A percentile compares a stretch with the other conserved stretches of the same genome.
phyloP scores from a whole-genome alignment of 2,113 vertebrate genomes.

The Hypomesus transpacificus region DNA sequence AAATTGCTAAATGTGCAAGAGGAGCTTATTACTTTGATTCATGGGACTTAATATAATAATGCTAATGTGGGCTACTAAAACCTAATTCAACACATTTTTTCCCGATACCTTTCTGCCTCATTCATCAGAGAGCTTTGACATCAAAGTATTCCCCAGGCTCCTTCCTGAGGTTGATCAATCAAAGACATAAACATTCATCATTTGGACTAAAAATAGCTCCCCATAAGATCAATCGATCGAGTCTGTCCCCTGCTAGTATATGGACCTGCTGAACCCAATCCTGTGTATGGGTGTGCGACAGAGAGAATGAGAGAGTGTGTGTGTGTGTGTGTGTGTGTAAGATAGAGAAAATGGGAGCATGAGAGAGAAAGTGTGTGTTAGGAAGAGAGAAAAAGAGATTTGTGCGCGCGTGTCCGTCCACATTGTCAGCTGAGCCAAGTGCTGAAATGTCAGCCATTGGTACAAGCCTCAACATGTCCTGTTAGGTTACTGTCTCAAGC shows the following conservation, averaged over 20 bases:
- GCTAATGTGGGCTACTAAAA: constrained; percentile 55
- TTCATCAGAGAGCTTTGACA: constrained; percentile 51
- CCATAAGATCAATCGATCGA: constrained; percentile 59
- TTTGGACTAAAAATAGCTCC: constrained; percentile 65
- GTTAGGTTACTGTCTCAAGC: constrained; percentile 60
- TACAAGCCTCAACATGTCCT: constrained; percentile 56
- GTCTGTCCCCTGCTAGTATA: constrained; percentile 54
- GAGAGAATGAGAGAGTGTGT: background rate
- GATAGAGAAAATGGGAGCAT: too few relatives aligned
- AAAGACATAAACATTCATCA: constrained; percentile 70
- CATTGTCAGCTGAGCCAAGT: constrained; percentile 51
- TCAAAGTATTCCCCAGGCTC: constrained; percentile 44
- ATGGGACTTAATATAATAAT: constrained; percentile 58
- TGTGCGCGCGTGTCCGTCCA: constrained; percentile 21
- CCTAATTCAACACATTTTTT: constrained; percentile 51
- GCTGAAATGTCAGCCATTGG: constrained; percentile 54
- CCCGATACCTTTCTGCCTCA: constrained; percentile 45
- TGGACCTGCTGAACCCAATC: constrained; percentile 36
- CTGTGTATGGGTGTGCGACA: constrained; percentile 22
- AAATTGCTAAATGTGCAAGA: constrained; percentile 58
- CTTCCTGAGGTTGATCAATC: constrained; percentile 62
- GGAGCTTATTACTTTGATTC: constrained; percentile 51
- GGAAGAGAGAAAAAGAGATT: constrained; percentile 10
- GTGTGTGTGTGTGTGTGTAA: constrained; percentile 7
- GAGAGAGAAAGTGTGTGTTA: background rate